These are phyloP conservation scores for Drosophila testacea DNA, from an alignment of 2,888 invertebrate species.

Conservation along the genomic window DNA sequence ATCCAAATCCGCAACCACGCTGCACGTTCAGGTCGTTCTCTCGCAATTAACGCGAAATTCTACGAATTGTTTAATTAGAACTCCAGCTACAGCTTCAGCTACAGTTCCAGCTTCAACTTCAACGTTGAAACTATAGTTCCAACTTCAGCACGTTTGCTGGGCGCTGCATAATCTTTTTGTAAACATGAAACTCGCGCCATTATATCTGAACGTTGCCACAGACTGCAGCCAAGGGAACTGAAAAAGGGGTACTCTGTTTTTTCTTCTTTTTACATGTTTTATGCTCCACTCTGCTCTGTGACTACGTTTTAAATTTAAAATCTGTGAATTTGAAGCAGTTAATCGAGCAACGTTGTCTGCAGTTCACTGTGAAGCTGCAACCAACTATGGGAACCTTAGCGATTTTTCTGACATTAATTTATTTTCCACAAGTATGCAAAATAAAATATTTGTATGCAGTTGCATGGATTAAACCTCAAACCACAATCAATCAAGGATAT, in stretches of 20 bases:
- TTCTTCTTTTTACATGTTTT: conserved; percentile 52
- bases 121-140: conserved; percentile 29
- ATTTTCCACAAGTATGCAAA: too few relatives aligned
- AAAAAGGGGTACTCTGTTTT: conserved; percentile 27
- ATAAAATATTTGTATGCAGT: too few relatives aligned
- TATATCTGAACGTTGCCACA: conserved; percentile 70
- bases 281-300: conserved; percentile 47
- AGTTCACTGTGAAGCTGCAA: conserved; percentile 4
- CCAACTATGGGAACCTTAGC: too few relatives aligned
- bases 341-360: conserved; percentile 77
- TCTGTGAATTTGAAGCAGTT: conserved; percentile 84
- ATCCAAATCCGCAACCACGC: conserved; percentile 28
- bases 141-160: conserved; percentile 68
- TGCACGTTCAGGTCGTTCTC: conserved; percentile 83
- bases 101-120: conserved; percentile 23
- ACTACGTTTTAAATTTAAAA: conserved; percentile 81
- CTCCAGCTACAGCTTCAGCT: conserved; percentile 52
- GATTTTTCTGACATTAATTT: too few relatives aligned
- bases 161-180: conserved; percentile 82
- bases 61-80: conserved; percentile 86
- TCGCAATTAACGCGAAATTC: conserved; percentile 86
- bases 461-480: too few relatives aligned
- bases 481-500: too few relatives aligned
- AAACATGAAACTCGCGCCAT: conserved; percentile 84
- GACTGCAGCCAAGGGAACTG: conserved; percentile 11